phyloP scores from a whole-genome alignment of 2,888 invertebrate genomes.

The Busseola fusca region DNA sequence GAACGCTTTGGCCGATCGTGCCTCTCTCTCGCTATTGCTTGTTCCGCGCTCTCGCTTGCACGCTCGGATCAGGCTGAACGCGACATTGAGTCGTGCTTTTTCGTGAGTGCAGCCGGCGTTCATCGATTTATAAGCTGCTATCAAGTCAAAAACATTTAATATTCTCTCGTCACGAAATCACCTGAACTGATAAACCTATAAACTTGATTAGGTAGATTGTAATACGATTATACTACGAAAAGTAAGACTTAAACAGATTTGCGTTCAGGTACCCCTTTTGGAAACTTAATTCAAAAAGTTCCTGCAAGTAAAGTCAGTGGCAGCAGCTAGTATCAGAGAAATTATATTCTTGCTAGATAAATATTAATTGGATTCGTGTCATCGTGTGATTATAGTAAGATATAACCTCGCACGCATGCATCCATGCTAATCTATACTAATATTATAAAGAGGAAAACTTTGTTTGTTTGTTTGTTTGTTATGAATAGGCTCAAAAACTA shows the following conservation, averaged over 20 bases:
- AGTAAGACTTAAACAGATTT: constrained; percentile 13
- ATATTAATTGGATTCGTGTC: background rate
- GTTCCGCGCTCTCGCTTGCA: no score
- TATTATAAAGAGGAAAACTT: no score
- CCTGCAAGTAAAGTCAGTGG: background rate
- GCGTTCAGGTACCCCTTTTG: no score
- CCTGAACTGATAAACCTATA: background rate
- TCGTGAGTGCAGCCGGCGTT: no score
- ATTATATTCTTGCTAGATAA: background rate
- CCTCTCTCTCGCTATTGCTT: no score
- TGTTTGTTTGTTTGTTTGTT: no score
- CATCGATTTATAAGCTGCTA: no score
- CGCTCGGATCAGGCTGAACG: no score
- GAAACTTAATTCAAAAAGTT: constrained; percentile 1
- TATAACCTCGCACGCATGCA: background rate
- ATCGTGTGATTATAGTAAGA: background rate
- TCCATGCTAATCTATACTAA: no score
- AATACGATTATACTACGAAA: constrained; percentile 22
- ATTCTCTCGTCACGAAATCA: constrained; percentile 10
- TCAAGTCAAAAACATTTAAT: background rate
- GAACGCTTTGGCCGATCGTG: no score
- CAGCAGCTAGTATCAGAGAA: background rate
- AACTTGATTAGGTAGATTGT: constrained; percentile 30
- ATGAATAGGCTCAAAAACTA: no score
- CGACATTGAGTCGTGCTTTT: no score